These are phyloP conservation scores for Agonum fuliginosum DNA, from an alignment of 2,888 invertebrate species.

Conservation along the genomic window DNA sequence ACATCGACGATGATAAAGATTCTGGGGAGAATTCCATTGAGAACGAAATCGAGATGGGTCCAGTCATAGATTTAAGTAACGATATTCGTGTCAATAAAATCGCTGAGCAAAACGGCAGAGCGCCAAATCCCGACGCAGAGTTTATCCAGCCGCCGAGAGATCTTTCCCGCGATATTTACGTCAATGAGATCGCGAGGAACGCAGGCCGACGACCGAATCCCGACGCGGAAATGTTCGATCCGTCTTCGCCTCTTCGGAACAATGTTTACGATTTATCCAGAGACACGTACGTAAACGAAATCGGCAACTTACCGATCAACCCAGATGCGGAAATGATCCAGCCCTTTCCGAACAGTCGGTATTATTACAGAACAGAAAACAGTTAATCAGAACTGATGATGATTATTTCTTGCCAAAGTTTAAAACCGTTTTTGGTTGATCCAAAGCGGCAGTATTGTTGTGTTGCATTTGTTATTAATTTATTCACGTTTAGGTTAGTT, in stretches of 20 bases:
- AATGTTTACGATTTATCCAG: constrained; percentile 61
- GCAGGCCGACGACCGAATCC: constrained; percentile 53
- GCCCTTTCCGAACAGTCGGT: constrained; percentile 53
- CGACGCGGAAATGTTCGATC: constrained; percentile 58
- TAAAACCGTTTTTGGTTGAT: neutral
- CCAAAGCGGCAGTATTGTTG: constrained; percentile 31
- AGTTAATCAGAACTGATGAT: neutral
- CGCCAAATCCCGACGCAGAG: constrained; percentile 27
- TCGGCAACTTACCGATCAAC: constrained; percentile 49
- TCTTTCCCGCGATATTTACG: constrained; percentile 67
- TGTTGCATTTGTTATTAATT: constrained; percentile 56
- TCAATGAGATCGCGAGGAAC: constrained; percentile 67
- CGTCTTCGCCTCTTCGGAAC: neutral
- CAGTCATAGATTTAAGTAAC: constrained; percentile 22
- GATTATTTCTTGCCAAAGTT: constrained; percentile 39
- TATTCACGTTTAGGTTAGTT: constrained; percentile 31
- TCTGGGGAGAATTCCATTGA: constrained; percentile 67
- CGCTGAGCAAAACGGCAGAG: constrained; percentile 11
- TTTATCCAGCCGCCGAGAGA: constrained; percentile 62
- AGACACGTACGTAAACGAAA: constrained; percentile 64
- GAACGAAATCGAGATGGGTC: neutral
- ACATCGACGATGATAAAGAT: constrained; percentile 69
- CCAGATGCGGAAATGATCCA: constrained; percentile 63
- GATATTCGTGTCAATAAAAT: constrained; percentile 20
- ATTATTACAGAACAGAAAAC: constrained; percentile 46